Percentiles rank a stretch among this genome's conserved stretches.
These are phyloP conservation scores for Cotesia vestalis DNA, from an alignment of 1,140 invertebrate species.

Conservation along the genomic window DNA sequence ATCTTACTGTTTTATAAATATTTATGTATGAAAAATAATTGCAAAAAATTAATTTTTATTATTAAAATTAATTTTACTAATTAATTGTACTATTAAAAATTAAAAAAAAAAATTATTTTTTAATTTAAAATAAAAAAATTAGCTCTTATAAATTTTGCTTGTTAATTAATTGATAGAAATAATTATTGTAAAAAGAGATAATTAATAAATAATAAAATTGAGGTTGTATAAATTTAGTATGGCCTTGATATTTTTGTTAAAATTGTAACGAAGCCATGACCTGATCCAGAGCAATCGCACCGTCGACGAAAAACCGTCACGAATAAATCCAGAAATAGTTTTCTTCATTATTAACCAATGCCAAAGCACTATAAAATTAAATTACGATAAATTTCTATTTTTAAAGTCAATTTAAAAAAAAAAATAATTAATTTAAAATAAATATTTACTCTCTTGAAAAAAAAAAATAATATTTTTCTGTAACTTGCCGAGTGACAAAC, in stretches of 20 bases:
- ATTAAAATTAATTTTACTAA: too few relatives aligned
- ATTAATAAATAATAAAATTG: neutral
- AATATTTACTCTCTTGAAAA: too few relatives aligned
- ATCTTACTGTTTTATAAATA: neutral
- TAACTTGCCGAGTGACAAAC: conserved; percentile 22
- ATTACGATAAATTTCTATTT: conserved; percentile 29
- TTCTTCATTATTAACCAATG: conserved; percentile 42
- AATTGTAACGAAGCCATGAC: conserved; percentile 40
- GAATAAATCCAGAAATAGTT: conserved; percentile 47
- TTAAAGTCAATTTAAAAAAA: neutral
- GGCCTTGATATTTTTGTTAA: conserved; percentile 35
- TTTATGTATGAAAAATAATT: neutral
- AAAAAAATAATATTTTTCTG: conserved; percentile 9
- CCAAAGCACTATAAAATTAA: conserved; percentile 31
- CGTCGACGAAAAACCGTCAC: conserved; percentile 18
- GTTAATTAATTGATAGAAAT: too few relatives aligned
- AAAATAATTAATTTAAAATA: too few relatives aligned
- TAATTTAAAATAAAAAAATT: too few relatives aligned
- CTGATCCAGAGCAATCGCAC: conserved; percentile 36
- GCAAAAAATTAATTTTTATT: neutral
- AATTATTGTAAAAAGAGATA: neutral
- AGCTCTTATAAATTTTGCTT: too few relatives aligned
- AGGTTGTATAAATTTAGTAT: conserved; percentile 22
- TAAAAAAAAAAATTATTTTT: too few relatives aligned
- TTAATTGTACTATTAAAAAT: too few relatives aligned